Base-by-base conservation (phyloP, 2,113 vertebrate species). In the Morone saxatilis region DNA sequence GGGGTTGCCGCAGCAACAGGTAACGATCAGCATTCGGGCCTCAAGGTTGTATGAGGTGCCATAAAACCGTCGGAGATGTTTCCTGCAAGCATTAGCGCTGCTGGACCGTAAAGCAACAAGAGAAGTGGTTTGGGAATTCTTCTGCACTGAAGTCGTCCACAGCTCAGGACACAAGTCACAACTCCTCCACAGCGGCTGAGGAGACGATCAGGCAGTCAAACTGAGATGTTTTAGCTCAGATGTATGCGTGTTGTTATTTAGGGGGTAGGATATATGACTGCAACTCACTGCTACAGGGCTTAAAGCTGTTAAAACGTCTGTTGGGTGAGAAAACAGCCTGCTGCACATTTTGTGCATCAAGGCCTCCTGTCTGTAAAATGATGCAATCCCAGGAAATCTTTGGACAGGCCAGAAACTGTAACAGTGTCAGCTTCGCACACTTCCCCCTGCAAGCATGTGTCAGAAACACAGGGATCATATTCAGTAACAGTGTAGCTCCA, bases 81-180 rank as follows among this genome's bases (percentile, higher is more conserved):
- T 93, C 93, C 91, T 92, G 92, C 48, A 0, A 57, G 69, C 54
- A 51, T 78, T 66, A 57, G 63, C 12, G 47, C 61, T 13, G 83
- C 68, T 20, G 74, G 61, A 63, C 65, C 22, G 83, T 92, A 93
- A 92, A 95, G 93, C 93, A 94, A 93, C 12, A 86, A 72, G 95
- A 95, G 95, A 96, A 93, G 95, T 94, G 94, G 95, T 96, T 95
- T 95, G 96, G 96, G 95, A 96, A 97, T 98, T 84, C 95, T 93
- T 96, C 92, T 83, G 94, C 93, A 90, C 94, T 97, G 94, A 96
- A 95, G 96, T 96, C 94, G 93, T 67, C 53, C 93, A 90, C 96
- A 94, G 94, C 94, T 93, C 94, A 92, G 93, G 88, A 84, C 90
- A 10, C 65, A 74, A 81, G 93, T 89, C 93, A 4, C 31, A 31